Evolutionary conservation across 2,797 vertebrate species (phyloP), one percentile per base, ranked within the genome.

Genomic region (Myotis planiceps): DNA sequence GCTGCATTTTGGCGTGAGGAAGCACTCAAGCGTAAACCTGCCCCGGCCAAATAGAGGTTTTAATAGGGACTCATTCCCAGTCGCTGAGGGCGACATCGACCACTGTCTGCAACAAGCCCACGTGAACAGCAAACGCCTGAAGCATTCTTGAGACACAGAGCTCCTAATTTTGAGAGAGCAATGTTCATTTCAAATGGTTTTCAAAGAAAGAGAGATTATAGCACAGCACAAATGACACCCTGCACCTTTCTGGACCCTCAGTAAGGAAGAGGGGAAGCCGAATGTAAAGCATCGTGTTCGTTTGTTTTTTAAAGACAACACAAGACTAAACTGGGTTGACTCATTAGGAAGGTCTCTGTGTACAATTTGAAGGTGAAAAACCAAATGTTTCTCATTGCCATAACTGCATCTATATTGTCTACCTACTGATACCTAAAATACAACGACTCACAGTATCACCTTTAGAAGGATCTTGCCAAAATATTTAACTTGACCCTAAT

Each of bases 1-100:
- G 92, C 74, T 93, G 95, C 15, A 82, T 91, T 91, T 71, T 15
- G 83, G 86, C 95, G 71, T 91, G 92, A 96, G 80, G 88, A 88
- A 88, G 86, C 95, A 87, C 45, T 96, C 94, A 81, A 82, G 82
- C 65, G 8, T 79, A 84, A 94, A 92, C 34, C 49, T 21, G 39
- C 45, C 60, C 32, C 1, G 0, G 88, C 69, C 92, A 95, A 90
- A 85, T 0, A 58, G 53, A 88, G 75, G 82, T 65, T 80, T 87
- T 93, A 82, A 91, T 2, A 69, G 83, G 86, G 91, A 34, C 68
- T 72, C 86, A 47, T 84, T 95, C 90, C 95, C 79, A 63, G 96
- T 51, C 8, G 7, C 95, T 66, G 51, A 93, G 49, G 65, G 93
- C 13, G 8, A 72, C 76, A 29, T 10, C 60, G 9, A 87, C 66